Evolutionary conservation across 2,797 vertebrate genomes (phyloP), one percentile per base, ranked within the genome.

Genomic region (Rallus crepitans): DNA sequence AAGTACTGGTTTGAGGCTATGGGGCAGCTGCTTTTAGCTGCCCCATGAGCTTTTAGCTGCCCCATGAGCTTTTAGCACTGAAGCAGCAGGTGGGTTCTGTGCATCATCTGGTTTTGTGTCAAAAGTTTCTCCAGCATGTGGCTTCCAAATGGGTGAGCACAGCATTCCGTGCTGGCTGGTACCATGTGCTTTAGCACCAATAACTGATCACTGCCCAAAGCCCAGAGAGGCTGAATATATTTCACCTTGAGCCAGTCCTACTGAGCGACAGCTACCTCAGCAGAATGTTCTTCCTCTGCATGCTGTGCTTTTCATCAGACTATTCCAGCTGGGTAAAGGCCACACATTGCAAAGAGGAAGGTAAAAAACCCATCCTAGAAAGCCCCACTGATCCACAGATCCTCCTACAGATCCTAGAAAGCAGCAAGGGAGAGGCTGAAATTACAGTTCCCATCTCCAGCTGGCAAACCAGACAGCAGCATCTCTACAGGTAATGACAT

Each of bases 261-360:
- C 55, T 30, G 28, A 57, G 71, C 1, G 0, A 23, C 53, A 55
- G 27, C 61, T 24, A 33, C 35, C 9, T 40, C 39, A 75, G 39
- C n/a, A 65, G 55, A 72, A 7, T 8, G 65, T 7, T 21, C 27
- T 37, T 56, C 23, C 61, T 73, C 56, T 60, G n/a, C 19, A 12
- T 21, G 7, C 63, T 56, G 35, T 0, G 0, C 24, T 42, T 47
- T 77, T 20, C 37, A 1, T 11, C 6, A 23, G 52, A 55, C 40
- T 37, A 37, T 50, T 55, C 30, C 39, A 59, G 39, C 13, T 40
- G 69, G 42, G 5, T 63, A 61, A 70, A 61, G 53, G 39, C 52
- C 25, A 16, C 9, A 11, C 27, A 11, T 9, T 6, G 23, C 18
- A 24, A 84, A 45, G 11, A 33, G 23, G 35, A 91, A 79, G 16